Conservation (phyloP, 2,113 vertebrate species). For the Neolamprologus ventralis region DNA sequence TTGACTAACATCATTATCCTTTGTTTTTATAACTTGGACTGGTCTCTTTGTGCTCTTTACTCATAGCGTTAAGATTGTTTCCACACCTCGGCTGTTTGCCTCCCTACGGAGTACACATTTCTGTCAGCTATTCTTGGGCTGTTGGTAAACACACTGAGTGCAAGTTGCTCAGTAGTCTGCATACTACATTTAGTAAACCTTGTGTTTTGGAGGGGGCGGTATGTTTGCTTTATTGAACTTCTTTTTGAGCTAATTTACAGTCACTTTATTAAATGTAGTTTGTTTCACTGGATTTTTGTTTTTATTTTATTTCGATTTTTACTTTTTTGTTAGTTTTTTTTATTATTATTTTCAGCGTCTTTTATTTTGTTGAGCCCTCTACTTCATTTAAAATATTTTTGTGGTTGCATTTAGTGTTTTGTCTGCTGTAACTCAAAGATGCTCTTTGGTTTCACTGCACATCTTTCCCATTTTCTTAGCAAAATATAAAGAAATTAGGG, state of each 20-base stretch:
- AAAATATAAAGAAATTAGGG: not conserved
- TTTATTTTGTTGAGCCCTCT: not conserved
- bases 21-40: not conserved
- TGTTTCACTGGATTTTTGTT: not conserved
- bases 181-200: not conserved
- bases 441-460: not conserved
- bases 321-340: not conserved
- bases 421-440: not conserved
- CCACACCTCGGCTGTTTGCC: not conserved
- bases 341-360: not conserved
- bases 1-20: not conserved
- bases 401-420: not conserved
- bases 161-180: not conserved
- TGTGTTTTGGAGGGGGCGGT: not conserved
- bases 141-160: slow-evolving; percentile 32
- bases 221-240: not conserved
- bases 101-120: not conserved
- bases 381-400: not conserved
- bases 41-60: not conserved
- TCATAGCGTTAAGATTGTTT: slow-evolving; percentile 3
- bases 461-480: not conserved
- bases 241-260: not conserved
- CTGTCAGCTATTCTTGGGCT: slow-evolving; percentile 30
- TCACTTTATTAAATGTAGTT: not conserved
- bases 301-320: not conserved